phyloP scores from a whole-genome alignment of 1,140 invertebrate genomes.

The Halesus radiatus region DNA sequence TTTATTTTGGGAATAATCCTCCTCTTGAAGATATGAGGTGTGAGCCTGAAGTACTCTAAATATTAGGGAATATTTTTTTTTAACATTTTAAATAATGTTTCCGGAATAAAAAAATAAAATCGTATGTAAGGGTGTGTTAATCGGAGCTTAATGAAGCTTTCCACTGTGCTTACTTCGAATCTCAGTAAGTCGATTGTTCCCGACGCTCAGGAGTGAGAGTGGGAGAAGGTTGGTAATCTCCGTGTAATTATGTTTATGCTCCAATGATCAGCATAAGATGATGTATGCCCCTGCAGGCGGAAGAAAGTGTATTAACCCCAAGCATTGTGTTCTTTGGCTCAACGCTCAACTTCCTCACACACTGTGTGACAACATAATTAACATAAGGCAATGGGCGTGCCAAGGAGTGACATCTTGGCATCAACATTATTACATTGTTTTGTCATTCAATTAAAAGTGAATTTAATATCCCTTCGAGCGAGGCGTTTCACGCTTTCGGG shows the following conservation, averaged over 20 bases:
- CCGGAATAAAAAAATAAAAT: no score
- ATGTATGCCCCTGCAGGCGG: slow-evolving; percentile 8
- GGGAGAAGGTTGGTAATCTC: background rate
- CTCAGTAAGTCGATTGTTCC: slow-evolving; percentile 13
- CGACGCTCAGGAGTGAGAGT: background rate
- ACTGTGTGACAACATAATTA: slow-evolving; percentile 41
- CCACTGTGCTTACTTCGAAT: background rate
- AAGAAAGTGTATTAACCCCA: slow-evolving; percentile 23
- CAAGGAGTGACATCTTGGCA: slow-evolving; percentile 20
- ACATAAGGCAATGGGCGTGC: slow-evolving; percentile 44
- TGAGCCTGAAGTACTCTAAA: no score
- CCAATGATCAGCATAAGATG: slow-evolving; percentile 18
- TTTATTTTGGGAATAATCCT: no score
- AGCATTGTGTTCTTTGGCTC: slow-evolving; percentile 3
- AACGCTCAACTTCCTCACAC: background rate
- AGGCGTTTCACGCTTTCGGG: slow-evolving; percentile 4
- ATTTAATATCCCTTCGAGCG: slow-evolving; percentile 28
- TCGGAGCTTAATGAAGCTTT: no score
- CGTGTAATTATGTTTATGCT: slow-evolving; percentile 25
- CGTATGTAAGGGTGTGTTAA: no score
- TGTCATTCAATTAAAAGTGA: slow-evolving; percentile 32
- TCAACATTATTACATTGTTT: slow-evolving; percentile 33
- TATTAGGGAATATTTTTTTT: no score
- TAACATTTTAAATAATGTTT: no score
- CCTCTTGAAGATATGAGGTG: no score